phyloP scores from a whole-genome alignment of 2,888 invertebrate species.

The Uropetala carovei region DNA sequence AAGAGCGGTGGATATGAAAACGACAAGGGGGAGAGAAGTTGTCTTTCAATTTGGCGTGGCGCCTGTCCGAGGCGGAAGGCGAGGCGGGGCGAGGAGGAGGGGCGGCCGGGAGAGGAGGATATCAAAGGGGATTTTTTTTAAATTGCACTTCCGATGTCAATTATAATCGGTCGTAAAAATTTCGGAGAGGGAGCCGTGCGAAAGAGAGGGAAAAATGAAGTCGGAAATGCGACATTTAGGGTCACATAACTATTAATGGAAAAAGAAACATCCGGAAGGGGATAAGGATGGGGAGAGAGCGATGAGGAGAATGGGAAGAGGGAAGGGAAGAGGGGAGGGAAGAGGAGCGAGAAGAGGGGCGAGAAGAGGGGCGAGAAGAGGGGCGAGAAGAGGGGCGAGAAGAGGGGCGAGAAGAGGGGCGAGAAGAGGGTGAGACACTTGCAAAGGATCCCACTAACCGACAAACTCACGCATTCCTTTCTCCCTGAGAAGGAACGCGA shows the following conservation, averaged over 20 bases:
- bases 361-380: too few species aligned
- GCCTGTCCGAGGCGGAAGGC: not conserved
- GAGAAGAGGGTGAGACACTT: too few species aligned
- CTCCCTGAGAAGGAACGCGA: too few species aligned
- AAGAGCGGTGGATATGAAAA: not conserved
- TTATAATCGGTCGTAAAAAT: not conserved
- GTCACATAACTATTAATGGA: not conserved
- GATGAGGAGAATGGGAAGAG: too few species aligned
- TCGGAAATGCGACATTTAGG: not conserved
- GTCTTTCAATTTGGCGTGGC: conserved; percentile 10
- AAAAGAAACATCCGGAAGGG: not conserved
- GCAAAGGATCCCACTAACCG: too few species aligned
- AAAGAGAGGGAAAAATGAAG: not conserved
- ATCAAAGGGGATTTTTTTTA: not conserved
- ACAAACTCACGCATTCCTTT: too few species aligned
- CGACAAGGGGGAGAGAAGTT: not conserved
- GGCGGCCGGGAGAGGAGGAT: not conserved
- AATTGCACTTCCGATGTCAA: not conserved
- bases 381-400: too few species aligned
- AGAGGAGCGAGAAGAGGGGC: too few species aligned
- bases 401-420: too few species aligned
- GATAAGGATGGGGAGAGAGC: not conserved
- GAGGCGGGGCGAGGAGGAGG: not conserved
- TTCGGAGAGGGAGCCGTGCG: not conserved
- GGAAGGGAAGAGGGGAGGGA: too few species aligned